Conservation (phyloP, 1,140 invertebrate species). For the Leptinotarsa defecta region DNA sequence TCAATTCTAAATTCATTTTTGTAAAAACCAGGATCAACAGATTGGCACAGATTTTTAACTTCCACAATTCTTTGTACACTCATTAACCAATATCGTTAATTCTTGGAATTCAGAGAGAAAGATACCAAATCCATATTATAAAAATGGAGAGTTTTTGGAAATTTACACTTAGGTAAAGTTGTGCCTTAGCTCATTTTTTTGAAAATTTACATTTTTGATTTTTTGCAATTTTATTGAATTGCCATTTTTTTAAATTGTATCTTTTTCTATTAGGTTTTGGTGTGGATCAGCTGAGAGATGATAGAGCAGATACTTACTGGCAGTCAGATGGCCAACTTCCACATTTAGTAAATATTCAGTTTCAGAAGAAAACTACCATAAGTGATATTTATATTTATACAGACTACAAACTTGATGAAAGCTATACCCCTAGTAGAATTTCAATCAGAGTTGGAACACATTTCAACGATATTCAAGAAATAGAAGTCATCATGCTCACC, state of each 20-base stretch:
- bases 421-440: constrained; percentile 96
- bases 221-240: no score
- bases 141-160: no score
- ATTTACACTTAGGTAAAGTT: no score
- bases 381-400: constrained; percentile 96
- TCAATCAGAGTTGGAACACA: constrained; percentile 93
- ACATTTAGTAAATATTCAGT: constrained; percentile 97
- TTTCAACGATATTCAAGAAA: constrained; percentile 97
- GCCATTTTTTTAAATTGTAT: no score
- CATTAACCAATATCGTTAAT: not conserved
- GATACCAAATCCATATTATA: no score
- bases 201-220: no score
- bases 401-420: constrained; percentile 98
- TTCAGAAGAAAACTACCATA: constrained; percentile 93
- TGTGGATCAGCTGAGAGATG: constrained; percentile 94
- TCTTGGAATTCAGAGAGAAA: not conserved
- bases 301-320: constrained; percentile 97
- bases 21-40: not conserved
- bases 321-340: constrained; percentile 98
- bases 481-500: constrained; percentile 91
- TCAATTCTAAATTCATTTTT: not conserved
- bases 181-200: no score
- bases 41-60: not conserved
- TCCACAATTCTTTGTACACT: not conserved
- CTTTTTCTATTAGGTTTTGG: constrained; percentile 78